Percentiles rank a stretch among this genome's conserved stretches.
Conservation (phyloP, 2,113 vertebrate genomes). For the Thymallus thymallus region DNA sequence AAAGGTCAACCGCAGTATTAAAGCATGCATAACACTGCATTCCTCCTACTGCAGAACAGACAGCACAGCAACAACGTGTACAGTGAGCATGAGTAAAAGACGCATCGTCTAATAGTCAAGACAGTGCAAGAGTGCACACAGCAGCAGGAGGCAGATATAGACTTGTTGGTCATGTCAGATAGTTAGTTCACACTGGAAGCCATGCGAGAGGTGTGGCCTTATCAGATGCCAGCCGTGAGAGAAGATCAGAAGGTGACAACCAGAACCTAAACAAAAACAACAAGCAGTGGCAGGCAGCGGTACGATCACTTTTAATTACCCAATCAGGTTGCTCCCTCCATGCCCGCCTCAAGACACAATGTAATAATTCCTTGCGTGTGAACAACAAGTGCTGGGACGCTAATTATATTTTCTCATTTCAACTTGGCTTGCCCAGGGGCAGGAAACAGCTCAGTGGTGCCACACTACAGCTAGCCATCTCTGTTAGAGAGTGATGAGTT, state of each 20-base stretch:
- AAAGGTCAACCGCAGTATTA: neutral
- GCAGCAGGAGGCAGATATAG: neutral
- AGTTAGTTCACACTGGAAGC: neutral
- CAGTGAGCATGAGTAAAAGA: neutral
- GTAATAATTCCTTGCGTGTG: slow-evolving; percentile 35
- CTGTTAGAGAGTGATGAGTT: no score
- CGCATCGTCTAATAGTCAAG: neutral
- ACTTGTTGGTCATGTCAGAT: neutral
- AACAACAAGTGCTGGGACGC: slow-evolving; percentile 20
- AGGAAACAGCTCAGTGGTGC: no score
- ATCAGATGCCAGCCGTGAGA: slow-evolving; percentile 50
- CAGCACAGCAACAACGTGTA: neutral
- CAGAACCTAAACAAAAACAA: slow-evolving; percentile 24
- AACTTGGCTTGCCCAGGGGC: no score
- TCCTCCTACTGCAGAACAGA: neutral
- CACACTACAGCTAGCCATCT: neutral
- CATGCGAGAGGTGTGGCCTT: slow-evolving; percentile 27
- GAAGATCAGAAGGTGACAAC: slow-evolving; percentile 30
- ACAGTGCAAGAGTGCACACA: neutral
- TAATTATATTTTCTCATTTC: slow-evolving; percentile 57
- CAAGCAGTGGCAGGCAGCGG: slow-evolving; percentile 2
- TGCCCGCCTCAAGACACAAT: slow-evolving; percentile 31
- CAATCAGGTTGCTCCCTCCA: slow-evolving; percentile 26
- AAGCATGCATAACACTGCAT: neutral
- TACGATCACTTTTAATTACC: slow-evolving; percentile 42